phyloP scores from a whole-genome alignment of 2,797 vertebrate genomes.

The Eospalax fontanierii region DNA sequence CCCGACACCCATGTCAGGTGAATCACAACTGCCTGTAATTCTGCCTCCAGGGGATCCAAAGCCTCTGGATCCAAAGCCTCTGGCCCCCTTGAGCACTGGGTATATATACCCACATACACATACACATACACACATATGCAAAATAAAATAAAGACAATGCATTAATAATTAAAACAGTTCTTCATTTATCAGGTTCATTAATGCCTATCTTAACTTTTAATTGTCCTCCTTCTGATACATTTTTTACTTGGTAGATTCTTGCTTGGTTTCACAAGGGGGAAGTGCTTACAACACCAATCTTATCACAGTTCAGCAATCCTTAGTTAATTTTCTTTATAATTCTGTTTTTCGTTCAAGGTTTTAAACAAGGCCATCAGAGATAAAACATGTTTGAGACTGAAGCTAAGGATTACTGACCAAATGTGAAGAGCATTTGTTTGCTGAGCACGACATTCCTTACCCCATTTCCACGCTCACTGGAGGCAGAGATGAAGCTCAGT shows the following conservation, averaged over 20 bases:
- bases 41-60: neutral
- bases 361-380: neutral
- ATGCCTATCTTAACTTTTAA: neutral
- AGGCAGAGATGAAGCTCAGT: neutral
- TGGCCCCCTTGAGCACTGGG: neutral
- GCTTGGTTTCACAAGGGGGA: neutral
- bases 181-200: slow-evolving; percentile 38
- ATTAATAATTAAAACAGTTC: neutral
- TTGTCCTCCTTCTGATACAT: neutral
- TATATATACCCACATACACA: neutral
- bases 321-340: neutral
- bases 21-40: neutral
- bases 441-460: neutral
- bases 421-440: no score
- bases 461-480: neutral
- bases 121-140: neutral
- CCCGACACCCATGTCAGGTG: neutral
- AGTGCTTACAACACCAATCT: neutral
- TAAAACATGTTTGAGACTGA: neutral
- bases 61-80: neutral
- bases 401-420: neutral
- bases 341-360: neutral
- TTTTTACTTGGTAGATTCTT: neutral
- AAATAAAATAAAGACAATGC: neutral
- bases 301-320: neutral